These are phyloP conservation scores for Sturnira hondurensis DNA, from an alignment of 2,113 vertebrate genomes.

Conservation along the genomic window DNA sequence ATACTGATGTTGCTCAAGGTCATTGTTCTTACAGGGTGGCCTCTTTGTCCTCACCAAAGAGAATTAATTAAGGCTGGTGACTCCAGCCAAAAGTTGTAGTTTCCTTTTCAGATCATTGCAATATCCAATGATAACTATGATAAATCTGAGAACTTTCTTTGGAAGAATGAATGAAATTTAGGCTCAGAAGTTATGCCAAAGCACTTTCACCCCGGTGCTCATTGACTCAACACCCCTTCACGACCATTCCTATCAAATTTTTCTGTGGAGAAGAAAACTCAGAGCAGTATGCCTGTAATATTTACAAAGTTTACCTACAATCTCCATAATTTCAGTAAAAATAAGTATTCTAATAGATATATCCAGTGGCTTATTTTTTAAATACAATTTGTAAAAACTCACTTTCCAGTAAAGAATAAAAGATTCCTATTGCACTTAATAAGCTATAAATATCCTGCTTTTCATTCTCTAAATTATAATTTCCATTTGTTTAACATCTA, in stretches of 20 bases:
- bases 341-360: background rate
- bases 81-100: background rate
- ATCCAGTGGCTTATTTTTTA: background rate
- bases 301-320: background rate
- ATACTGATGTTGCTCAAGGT: background rate
- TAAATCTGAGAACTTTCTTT: background rate
- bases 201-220: background rate
- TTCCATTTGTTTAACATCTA: slow-evolving; percentile 68
- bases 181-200: background rate
- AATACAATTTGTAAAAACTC: background rate
- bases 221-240: background rate
- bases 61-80: background rate
- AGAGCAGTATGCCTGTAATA: background rate
- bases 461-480: slow-evolving; percentile 60
- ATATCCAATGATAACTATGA: background rate
- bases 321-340: background rate
- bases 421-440: background rate
- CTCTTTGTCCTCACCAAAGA: background rate
- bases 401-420: slow-evolving; percentile 5
- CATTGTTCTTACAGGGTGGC: background rate
- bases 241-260: background rate
- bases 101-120: background rate
- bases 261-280: background rate
- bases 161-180: background rate
- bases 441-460: slow-evolving; percentile 54